Percentiles rank a stretch among this genome's conserved stretches.
phyloP scores from a whole-genome alignment of 2,888 invertebrate species.

The Spisula subtruncata region DNA sequence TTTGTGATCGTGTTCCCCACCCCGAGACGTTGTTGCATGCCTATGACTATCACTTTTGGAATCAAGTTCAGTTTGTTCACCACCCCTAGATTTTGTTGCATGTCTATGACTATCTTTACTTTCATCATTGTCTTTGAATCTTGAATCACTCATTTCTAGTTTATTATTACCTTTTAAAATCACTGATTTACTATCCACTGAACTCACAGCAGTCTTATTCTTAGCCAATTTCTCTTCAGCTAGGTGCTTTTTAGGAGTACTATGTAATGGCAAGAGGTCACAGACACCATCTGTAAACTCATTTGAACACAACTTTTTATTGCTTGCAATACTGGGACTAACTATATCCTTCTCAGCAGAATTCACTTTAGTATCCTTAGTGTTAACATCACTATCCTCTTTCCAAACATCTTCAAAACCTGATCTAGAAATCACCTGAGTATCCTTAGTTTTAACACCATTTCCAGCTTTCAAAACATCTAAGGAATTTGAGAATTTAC shows the following conservation, averaged over 20 bases:
- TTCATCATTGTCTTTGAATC: neutral
- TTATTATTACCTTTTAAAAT: neutral
- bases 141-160: neutral
- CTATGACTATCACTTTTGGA: neutral
- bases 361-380: neutral
- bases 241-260: constrained; percentile 34
- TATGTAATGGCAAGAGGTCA: constrained; percentile 27
- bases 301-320: neutral
- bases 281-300: neutral
- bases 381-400: neutral
- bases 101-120: neutral
- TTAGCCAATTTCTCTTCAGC: too few species aligned
- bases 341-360: neutral
- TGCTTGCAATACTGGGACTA: neutral
- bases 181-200: neutral
- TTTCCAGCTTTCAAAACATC: neutral
- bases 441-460: neutral
- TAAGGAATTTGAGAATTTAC: neutral
- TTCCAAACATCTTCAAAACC: neutral
- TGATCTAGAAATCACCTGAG: neutral
- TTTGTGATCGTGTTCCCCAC: neutral
- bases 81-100: neutral
- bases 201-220: too few species aligned
- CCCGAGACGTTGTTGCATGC: neutral
- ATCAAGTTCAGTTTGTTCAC: too few species aligned